Conservation (phyloP, 1,140 invertebrate genomes). For the Trichoplusia ni region DNA sequence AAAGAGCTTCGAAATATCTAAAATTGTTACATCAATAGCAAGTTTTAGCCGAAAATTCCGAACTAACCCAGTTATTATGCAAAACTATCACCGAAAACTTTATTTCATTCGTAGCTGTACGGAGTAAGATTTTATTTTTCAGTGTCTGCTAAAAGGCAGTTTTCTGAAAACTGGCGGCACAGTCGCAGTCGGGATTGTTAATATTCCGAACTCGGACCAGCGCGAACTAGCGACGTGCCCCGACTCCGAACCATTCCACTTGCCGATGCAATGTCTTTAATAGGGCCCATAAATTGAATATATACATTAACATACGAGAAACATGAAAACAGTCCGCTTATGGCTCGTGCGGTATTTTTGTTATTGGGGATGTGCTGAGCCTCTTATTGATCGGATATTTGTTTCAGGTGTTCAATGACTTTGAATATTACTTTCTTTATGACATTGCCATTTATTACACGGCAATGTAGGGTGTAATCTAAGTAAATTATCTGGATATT, state of each 20-base stretch:
- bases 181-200: slow-evolving; percentile 36
- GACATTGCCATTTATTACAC: too few relatives aligned
- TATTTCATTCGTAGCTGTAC: slow-evolving; percentile 24
- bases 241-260: slow-evolving; percentile 36
- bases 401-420: too few relatives aligned
- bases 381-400: background rate
- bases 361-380: background rate
- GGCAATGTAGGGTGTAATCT: too few relatives aligned
- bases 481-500: too few relatives aligned
- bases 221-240: slow-evolving; percentile 43
- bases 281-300: slow-evolving; percentile 61
- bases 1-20: too few relatives aligned
- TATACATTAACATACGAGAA: slow-evolving; percentile 47
- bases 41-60: too few relatives aligned
- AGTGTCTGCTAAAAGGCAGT: slow-evolving; percentile 57
- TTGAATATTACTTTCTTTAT: too few relatives aligned
- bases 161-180: slow-evolving; percentile 48
- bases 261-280: slow-evolving; percentile 59
- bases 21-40: too few relatives aligned
- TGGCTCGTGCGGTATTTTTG: background rate
- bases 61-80: background rate
- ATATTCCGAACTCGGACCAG: slow-evolving; percentile 47
- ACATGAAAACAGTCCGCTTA: slow-evolving; percentile 24
- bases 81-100: slow-evolving; percentile 16
- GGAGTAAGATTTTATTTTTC: slow-evolving; percentile 54